A percentile compares a stretch with the other conserved stretches of the same genome.
These are phyloP conservation scores for Motacilla alba DNA, from an alignment of 2,113 vertebrate genomes.

Conservation along the genomic window DNA sequence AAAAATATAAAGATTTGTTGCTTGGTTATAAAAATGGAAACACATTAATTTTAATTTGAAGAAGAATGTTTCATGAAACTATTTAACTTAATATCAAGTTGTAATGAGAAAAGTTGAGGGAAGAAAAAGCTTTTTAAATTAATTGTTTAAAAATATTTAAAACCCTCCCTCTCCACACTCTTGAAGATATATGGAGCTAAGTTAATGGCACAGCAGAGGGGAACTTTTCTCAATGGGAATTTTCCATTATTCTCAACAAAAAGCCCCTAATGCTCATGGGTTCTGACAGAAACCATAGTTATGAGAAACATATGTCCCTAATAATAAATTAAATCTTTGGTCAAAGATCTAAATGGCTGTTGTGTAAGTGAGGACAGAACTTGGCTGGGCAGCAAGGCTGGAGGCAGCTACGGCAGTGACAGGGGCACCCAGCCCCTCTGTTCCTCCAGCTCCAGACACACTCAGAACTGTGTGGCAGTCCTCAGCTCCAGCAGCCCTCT, in stretches of 20 bases:
- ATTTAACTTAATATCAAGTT: slow-evolving; percentile 7
- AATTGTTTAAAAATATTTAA: slow-evolving; percentile 35
- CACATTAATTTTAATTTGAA: slow-evolving; percentile 3
- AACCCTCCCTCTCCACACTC: neutral
- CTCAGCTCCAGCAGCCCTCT: neutral
- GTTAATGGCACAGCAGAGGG: neutral
- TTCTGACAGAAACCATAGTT: slow-evolving; percentile 2
- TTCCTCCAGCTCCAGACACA: neutral
- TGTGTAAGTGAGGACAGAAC: slow-evolving; percentile 17
- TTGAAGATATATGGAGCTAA: slow-evolving; percentile 33
- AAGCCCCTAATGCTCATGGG: neutral
- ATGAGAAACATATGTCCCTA: slow-evolving; percentile 25
- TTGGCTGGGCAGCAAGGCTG: neutral
- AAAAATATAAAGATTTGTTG: slow-evolving; percentile 9
- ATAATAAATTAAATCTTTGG: neutral
- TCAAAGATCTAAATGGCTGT: neutral
- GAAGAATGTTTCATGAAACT: neutral
- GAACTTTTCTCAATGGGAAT: slow-evolving; percentile 9
- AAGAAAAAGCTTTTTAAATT: neutral
- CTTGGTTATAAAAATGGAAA: neutral
- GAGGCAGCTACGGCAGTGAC: neutral
- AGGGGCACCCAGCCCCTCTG: neutral
- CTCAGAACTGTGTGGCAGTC: neutral
- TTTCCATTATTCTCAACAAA: slow-evolving; percentile 39
- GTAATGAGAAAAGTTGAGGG: slow-evolving; percentile 7